A percentile compares a stretch with the other conserved stretches of the same genome.
These are phyloP conservation scores for Gallinago nigripennis DNA, from an alignment of 2,797 vertebrate genomes.

Conservation along the genomic window DNA sequence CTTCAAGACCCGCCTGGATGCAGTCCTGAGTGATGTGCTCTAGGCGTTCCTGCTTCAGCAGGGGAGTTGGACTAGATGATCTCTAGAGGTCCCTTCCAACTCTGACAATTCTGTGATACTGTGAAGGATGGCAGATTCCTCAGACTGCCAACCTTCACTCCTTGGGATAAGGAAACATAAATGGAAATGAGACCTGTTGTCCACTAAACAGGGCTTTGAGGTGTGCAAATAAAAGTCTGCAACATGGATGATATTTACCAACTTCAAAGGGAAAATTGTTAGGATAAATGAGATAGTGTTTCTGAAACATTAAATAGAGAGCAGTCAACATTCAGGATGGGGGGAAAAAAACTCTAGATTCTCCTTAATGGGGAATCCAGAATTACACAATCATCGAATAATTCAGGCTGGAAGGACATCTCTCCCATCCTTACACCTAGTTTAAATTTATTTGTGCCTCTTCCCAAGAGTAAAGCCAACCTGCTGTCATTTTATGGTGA, in stretches of 20 bases:
- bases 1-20: too few species aligned
- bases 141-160: background rate
- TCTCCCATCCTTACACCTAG: background rate
- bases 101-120: too few species aligned
- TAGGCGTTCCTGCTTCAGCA: too few species aligned
- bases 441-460: background rate
- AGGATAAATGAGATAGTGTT: background rate
- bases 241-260: background rate
- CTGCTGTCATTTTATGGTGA: background rate
- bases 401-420: background rate
- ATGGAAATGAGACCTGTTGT: background rate
- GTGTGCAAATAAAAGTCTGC: background rate
- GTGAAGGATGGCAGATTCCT: accelerated
- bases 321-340: background rate
- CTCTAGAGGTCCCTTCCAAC: too few species aligned
- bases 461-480: background rate
- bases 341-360: background rate
- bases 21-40: too few species aligned
- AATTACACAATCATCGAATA: background rate
- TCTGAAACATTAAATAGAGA: background rate
- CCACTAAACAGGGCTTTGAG: background rate
- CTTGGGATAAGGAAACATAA: background rate
- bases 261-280: background rate
- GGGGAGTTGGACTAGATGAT: too few species aligned
- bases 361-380: background rate